Base-by-base conservation (phyloP, 2,888 invertebrate genomes). In the Nymphalis polychloros region DNA sequence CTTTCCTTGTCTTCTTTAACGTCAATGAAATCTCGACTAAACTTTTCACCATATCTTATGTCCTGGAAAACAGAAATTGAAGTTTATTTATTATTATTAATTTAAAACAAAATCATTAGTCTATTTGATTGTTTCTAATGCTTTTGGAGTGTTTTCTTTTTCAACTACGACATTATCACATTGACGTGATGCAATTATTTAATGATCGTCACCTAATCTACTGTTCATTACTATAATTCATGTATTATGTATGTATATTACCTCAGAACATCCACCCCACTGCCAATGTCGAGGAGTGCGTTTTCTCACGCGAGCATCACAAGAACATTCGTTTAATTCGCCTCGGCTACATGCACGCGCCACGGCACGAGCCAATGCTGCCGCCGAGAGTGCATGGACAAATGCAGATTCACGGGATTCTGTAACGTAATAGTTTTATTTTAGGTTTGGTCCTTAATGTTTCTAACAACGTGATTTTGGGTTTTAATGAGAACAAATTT, bases 181-280 rank as follows among this genome's bases (percentile, higher is more conserved):
- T 13, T 13, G 4, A 13, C 4, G 41, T 41, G 10, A 10, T 41
- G 13, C 41, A 13, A 13, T 41, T 41, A 3, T 41, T 41, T 2
- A 13, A 10, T 13, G 41, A 41, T 41, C 41, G 41, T 10, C 13
- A 13, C 1, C 13, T 13, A 13, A 2, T 41, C 2, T 41, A 10
- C 1, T 35, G 8, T 41, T 41, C 3, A 13, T 41, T 13, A 41
- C 3, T 13, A 41, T 41, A 13, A 41, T 13, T 41, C 13, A 13
- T 41, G 13, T 13, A 41, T 41, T 0, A 13, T 1, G 10, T 10
- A 13, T 41, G 41, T 13, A 41, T 13, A 84, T 5, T 88, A 95
- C 96, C 93, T 98, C 97, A 49, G 97, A 98, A 87, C 98, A 98
- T 0, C 98, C 98, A 70, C 98, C 97, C 98, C 98, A 98, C 86